Evolutionary conservation across 2,888 invertebrate species (phyloP).

Genomic region (Graphium colonna): DNA sequence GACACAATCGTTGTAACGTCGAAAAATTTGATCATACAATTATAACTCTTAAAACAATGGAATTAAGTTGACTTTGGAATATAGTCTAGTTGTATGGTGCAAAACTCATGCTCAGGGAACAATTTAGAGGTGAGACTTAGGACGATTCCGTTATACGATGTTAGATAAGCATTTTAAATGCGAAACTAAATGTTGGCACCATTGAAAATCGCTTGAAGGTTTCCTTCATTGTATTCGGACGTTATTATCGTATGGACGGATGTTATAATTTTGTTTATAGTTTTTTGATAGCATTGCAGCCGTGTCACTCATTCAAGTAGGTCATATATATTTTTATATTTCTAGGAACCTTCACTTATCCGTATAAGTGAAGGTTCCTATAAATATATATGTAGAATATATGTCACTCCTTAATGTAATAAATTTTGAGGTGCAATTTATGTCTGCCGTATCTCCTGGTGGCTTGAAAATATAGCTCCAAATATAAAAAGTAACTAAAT

Average conservation of each 20-base stretch:
- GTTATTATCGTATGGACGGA: neutral
- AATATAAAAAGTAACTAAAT: no score
- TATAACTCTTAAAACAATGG: conserved; percentile 21
- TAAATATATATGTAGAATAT: no score
- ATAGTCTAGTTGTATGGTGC: neutral
- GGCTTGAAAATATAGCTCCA: no score
- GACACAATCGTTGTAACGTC: conserved; percentile 29
- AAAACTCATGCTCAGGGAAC: conserved; percentile 23
- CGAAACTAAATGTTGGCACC: conserved; percentile 29
- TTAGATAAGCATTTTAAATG: conserved; percentile 36
- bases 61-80: conserved; percentile 7
- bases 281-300: no score
- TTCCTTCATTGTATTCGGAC: conserved; percentile 2
- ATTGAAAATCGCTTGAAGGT: conserved; percentile 3
- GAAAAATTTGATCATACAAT: conserved; percentile 21
- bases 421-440: no score
- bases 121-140: conserved; percentile 54
- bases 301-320: no score
- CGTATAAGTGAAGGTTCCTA: no score
- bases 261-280: neutral
- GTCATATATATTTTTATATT: no score
- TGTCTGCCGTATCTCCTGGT: no score
- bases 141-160: conserved; percentile 48
- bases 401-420: no score
- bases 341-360: no score